These are phyloP conservation scores for Camponotus fellah DNA, from an alignment of 2,888 invertebrate genomes.

Conservation along the genomic window DNA sequence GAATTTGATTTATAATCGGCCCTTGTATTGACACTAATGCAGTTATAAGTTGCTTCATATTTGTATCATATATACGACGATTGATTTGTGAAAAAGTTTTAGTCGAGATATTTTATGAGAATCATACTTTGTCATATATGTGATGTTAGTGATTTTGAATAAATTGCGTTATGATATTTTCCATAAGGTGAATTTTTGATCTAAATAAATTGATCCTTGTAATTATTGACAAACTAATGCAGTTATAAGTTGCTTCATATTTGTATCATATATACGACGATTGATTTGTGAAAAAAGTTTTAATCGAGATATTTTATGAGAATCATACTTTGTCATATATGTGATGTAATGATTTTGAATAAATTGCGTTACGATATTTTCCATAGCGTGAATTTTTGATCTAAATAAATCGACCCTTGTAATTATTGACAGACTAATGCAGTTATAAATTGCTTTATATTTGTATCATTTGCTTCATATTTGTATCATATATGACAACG, in stretches of 20 bases:
- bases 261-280: not conserved
- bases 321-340: not conserved
- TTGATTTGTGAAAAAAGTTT: not conserved
- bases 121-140: not conserved
- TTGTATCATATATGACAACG: not conserved
- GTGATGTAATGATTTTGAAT: not conserved
- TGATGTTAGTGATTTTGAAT: not conserved
- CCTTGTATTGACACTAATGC: not conserved
- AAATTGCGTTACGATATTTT: not conserved
- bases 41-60: not conserved
- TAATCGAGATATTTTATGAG: not conserved
- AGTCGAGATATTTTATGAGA: not conserved
- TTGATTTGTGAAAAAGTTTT: not conserved
- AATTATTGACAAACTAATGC: not conserved
- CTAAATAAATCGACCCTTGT: not conserved
- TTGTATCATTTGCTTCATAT: not conserved
- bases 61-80: not conserved
- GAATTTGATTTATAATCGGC: not conserved
- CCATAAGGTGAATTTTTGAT: not conserved
- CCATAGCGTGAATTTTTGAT: not conserved
- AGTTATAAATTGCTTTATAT: not conserved
- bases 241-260: not conserved
- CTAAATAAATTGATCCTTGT: not conserved
- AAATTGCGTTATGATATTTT: not conserved
- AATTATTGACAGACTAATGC: not conserved